Base-by-base conservation (phyloP, 2,888 invertebrate genomes). In the Ormyrus labotus region DNA sequence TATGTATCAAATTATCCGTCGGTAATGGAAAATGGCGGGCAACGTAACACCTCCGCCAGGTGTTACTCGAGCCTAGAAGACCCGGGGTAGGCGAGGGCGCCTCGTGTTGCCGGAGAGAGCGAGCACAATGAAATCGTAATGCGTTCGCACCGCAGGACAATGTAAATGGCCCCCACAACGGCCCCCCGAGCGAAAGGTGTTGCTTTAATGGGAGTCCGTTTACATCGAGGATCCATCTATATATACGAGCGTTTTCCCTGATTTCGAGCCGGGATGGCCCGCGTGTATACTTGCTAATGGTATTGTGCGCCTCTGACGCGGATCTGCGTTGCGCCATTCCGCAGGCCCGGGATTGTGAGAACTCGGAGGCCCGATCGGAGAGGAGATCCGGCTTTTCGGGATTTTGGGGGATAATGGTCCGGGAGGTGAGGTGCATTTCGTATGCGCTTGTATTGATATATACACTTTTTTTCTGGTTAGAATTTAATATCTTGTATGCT, bases 21-120 rank as follows among this genome's bases (percentile, higher is more conserved):
- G 19, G 88, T 90, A 90, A 90, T 90, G 87, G 87, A 87, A 89
- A 87, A 89, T 90, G 88, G 88, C 88, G 88, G 19, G 90, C 89
- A 90, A 90, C 90, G 85, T 89, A 87, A 90, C 90, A 90, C 90
- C 90, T 89, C 90, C 87, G 86, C 90, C 90, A 90, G 90, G 90
- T 90, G 90, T 87, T 86, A 85, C 86, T 84, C 85, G 84, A 85
- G 78, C 19, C 19, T 19, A 19, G 19, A 19, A 72, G 67, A 19
- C 13, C 48, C 19, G 19, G 19, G 74, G 57, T 34, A 6, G 11
- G 81, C 53, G 73, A 73, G n/a, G 19, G 19, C 19, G 19, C 19
- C 19, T 19, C 19, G 19, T 19, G 19, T 19, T 19, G 19, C 19
- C 19, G 19, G 19, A 1, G 19, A 19, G 19, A 53, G 67, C 64